These are phyloP conservation scores for Puntigrus tetrazona DNA, from an alignment of 2,113 vertebrate species.

Conservation along the genomic window DNA sequence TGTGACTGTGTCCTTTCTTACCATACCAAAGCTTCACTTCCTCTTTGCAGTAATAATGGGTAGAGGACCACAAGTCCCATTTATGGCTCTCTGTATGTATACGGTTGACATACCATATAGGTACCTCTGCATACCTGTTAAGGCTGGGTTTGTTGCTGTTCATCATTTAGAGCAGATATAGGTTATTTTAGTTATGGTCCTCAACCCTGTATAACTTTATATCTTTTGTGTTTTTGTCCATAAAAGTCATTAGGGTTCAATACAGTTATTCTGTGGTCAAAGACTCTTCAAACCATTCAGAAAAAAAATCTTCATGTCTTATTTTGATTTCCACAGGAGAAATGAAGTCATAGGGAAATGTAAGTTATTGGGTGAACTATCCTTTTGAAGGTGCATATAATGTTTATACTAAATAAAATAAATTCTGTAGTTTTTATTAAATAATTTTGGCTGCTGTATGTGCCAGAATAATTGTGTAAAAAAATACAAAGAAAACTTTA, in stretches of 20 bases:
- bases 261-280: neutral
- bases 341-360: neutral
- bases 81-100: conserved; percentile 61
- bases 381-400: conserved; percentile 12
- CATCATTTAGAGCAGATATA: conserved; percentile 16
- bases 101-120: conserved; percentile 46
- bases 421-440: no score
- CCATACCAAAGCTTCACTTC: conserved; percentile 64
- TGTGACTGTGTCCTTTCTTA: conserved; percentile 51
- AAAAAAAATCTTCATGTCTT: neutral
- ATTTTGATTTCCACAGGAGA: neutral
- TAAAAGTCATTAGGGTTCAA: neutral
- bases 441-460: no score
- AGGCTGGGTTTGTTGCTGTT: neutral
- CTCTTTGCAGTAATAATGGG: conserved; percentile 55
- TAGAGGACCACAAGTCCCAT: conserved; percentile 57
- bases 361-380: neutral
- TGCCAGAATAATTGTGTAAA: no score
- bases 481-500: no score
- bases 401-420: neutral
- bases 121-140: neutral
- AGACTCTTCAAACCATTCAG: neutral
- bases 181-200: no score
- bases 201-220: neutral
- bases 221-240: neutral